Base-by-base conservation (phyloP, 2,797 vertebrate genomes). In the Cyprinodon diabolis region DNA sequence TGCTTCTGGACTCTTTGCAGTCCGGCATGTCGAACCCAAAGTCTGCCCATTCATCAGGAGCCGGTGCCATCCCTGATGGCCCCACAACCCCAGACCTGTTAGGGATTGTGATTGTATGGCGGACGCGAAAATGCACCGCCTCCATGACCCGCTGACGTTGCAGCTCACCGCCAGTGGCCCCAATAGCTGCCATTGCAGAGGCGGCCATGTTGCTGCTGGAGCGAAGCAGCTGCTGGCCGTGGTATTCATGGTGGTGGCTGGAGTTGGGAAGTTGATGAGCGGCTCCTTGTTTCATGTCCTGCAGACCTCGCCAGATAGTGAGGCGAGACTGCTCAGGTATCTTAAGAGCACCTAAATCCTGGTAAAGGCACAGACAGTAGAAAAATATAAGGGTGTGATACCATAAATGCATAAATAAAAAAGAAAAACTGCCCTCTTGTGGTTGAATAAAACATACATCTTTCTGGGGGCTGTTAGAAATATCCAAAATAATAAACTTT, bases 81-180 rank as follows among this genome's bases (percentile, higher is more conserved):
- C 92, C 91, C 0, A 94, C 89, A 0, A 94, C 89, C 0, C 87
- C 89, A 0, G 93, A 78, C 49, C 98, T 96, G 92, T 97, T 98
- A 78, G 98, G 98, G 90, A 99, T 98, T 82, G 98, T 99, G 91
- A 99, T 98, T 91, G 98, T 99, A 94, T 99, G 98, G 23, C 98
- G 97, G 71, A 99, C 98, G 0, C 97, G 96, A 88, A 99, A 99
- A 67, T 99, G 98, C 77, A 99, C 98, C 0, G 98, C 98, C 90
- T 99, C 98, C 98, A 99, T 99, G 82, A 99, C 97, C 0, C 98
- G 96, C 91, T 99, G 98, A 37, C 98, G 95, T 87, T 98, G 98
- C 79, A 98, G 95, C 90, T 99, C 98, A 0, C 97, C 98, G 0
- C 96, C 90, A 4, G 95, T 78, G 11, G 96, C 95, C 2, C 98